A percentile compares a stretch with the other conserved stretches of the same genome.
Conservation (phyloP, 2,797 vertebrate genomes). For the Sebastes dallii region DNA sequence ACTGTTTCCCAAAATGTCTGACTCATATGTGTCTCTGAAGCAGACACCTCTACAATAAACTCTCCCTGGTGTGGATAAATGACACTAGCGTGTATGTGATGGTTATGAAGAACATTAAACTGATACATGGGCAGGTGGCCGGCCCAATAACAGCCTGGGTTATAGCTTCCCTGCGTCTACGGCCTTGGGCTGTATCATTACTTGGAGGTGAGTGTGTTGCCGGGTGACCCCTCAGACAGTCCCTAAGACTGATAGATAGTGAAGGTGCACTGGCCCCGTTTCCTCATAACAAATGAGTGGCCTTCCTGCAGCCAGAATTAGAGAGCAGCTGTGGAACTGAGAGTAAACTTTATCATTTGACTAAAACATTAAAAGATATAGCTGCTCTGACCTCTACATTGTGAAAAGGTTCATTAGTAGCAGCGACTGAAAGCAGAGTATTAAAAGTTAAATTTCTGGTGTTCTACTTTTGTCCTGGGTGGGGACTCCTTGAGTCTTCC, state of each 20-base stretch:
- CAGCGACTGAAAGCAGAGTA: not conserved
- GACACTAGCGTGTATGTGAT: slow-evolving; percentile 41
- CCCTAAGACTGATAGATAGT: slow-evolving; percentile 43
- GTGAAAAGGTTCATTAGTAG: not conserved
- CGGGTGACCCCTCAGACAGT: slow-evolving; percentile 48
- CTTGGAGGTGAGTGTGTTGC: slow-evolving; percentile 48
- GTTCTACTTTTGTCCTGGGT: not conserved
- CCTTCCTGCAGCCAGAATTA: slow-evolving; percentile 19
- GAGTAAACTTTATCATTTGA: slow-evolving; percentile 3
- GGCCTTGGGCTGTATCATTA: slow-evolving; percentile 66
- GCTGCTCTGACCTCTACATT: not conserved
- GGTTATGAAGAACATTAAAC: slow-evolving; percentile 61
- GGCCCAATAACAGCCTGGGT: slow-evolving; percentile 50
- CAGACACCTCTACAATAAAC: slow-evolving; percentile 34
- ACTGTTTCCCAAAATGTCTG: slow-evolving; percentile 28
- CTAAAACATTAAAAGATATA: slow-evolving; percentile 12
- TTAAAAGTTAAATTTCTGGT: not conserved
- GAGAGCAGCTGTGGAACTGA: slow-evolving; percentile 37
- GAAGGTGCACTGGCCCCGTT: slow-evolving; percentile 41
- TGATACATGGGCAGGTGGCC: slow-evolving; percentile 54
- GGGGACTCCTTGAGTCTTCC: not conserved
- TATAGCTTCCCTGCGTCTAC: slow-evolving; percentile 50
- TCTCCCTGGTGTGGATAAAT: slow-evolving; percentile 40
- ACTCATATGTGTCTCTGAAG: slow-evolving; percentile 3
- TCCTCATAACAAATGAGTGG: slow-evolving; percentile 45